Evolutionary conservation across 2,113 vertebrate species (phyloP).

Genomic region (Alouatta palliata): DNA sequence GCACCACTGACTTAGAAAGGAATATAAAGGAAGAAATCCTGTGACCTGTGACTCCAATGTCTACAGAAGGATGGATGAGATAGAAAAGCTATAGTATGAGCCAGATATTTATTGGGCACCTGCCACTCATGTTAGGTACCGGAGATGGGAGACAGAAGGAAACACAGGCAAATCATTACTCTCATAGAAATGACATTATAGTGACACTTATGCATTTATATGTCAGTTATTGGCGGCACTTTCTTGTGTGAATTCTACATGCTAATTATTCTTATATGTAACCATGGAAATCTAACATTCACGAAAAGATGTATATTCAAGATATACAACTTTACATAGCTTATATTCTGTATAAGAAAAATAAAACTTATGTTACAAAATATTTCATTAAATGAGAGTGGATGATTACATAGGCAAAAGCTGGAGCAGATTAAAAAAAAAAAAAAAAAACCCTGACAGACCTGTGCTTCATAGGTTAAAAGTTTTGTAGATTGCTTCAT

Average conservation of each 20-base stretch:
- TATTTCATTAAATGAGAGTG: neutral
- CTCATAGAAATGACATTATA: neutral
- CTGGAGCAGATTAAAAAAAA: neutral
- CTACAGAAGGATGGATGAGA: neutral
- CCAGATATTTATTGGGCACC: neutral
- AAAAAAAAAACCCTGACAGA: neutral
- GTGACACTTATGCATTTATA: neutral
- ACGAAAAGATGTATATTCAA: neutral
- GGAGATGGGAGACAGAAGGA: neutral
- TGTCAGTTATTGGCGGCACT: neutral
- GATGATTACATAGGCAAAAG: neutral
- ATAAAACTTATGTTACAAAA: neutral
- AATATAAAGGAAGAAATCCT: neutral
- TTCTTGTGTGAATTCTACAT: neutral
- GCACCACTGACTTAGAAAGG: neutral
- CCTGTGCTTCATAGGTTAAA: neutral
- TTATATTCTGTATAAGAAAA: neutral
- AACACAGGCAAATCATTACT: neutral
- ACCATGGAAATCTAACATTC: conserved; percentile 23
- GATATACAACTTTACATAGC: neutral
- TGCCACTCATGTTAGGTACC: neutral
- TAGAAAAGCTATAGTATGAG: neutral
- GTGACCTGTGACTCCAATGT: neutral
- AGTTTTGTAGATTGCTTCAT: neutral
- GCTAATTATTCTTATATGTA: conserved; percentile 30